Evolutionary conservation across 2,797 vertebrate genomes (phyloP), one percentile per base, ranked within the genome.

Genomic region (Hafferia zeledoni): DNA sequence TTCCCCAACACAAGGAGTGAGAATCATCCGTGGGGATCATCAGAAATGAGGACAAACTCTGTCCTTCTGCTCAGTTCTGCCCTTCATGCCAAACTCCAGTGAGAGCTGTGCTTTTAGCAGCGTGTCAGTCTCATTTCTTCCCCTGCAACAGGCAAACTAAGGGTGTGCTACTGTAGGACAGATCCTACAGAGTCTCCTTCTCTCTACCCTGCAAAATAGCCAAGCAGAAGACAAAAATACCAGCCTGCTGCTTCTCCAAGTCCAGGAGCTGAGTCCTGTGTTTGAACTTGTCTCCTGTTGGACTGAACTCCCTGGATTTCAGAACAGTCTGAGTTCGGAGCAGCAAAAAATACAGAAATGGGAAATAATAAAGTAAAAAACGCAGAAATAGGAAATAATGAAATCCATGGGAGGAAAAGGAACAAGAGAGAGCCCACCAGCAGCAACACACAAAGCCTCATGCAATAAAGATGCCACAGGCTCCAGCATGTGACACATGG

Each of bases 401-500:
- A 72, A 82, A 71, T 50, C 46, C 65, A 3, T 3, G 13, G 30
- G 43, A 80, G 53, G 77, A 35, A 67, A 44, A 63, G 10, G 47
- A 76, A 35, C 17, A 11, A 52, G 44, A 64, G 50, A 8, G 60
- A 63, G 41, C 19, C 13, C 53, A 75, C 3, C 49, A 55, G 8
- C 53, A 55, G 31, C 85, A 83, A 30, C 30, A 33, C 47, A n/a
- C n/a, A 71, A 74, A 61, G 17, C 9, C 35, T 47, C 22, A 5
- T 6, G 61, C 39, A 47, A 61, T 19, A 49, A 74, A 43, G 46
- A 39, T 33, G 41, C 47, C 64, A 19, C 0, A 56, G 20, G 6
- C 12, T 20, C 69, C 1, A 4, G 30, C 4, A 4, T 2, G 25
- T 31, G 24, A 47, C 47, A n/a, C 30, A 0, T 0, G 9, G 31